These are phyloP conservation scores for Acrocephalus arundinaceus DNA, from an alignment of 2,113 vertebrate species.

Conservation along the genomic window DNA sequence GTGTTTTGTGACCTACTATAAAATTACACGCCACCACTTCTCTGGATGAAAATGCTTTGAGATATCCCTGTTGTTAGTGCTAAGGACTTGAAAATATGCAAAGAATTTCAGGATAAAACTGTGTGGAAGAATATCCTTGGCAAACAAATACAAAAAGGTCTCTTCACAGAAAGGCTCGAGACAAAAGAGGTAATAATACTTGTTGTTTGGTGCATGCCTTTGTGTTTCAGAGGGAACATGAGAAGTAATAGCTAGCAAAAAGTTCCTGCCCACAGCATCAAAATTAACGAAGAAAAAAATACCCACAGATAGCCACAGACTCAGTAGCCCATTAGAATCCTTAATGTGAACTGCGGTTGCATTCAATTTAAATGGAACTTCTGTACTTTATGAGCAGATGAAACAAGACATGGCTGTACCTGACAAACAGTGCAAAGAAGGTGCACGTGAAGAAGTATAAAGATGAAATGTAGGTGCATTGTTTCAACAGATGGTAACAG, in stretches of 20 bases:
- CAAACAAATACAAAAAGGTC: background rate
- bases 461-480: slow-evolving; percentile 66
- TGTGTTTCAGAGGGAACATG: slow-evolving; percentile 1
- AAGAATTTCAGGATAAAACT: background rate
- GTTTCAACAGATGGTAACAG: slow-evolving; percentile 80
- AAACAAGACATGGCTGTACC: slow-evolving; percentile 35
- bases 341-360: slow-evolving; percentile 28
- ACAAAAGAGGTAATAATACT: background rate
- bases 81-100: background rate
- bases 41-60: background rate
- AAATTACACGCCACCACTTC: background rate
- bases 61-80: background rate
- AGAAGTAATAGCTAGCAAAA: background rate
- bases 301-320: background rate
- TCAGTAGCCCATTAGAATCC: slow-evolving; percentile 46
- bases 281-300: background rate
- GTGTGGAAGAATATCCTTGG: background rate
- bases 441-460: slow-evolving; percentile 52
- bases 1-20: background rate
- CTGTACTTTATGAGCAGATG: slow-evolving; percentile 22
- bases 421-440: slow-evolving; percentile 21
- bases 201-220: background rate
- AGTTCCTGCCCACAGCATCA: background rate
- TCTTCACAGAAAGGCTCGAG: background rate
- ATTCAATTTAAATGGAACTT: slow-evolving; percentile 59